Percentiles rank a stretch among this genome's conserved stretches.
Conservation (phyloP, 2,113 vertebrate genomes). For the Pteropus alecto region DNA sequence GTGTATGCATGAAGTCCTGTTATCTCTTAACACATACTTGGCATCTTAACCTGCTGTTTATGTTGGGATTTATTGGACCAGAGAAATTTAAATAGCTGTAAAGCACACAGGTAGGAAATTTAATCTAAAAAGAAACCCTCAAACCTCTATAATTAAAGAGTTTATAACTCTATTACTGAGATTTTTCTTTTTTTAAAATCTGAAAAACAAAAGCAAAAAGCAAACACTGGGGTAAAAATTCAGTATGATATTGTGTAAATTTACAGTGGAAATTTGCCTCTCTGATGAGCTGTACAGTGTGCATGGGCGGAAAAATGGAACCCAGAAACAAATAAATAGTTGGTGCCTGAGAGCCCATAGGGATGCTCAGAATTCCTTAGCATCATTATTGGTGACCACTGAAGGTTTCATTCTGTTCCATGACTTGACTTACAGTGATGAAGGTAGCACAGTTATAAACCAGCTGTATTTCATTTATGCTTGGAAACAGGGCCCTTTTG, state of each 20-base stretch:
- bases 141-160: background rate
- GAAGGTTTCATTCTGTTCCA: conserved; percentile 65
- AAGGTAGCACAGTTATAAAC: conserved; percentile 78
- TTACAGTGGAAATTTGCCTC: fast-evolving
- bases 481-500: conserved; percentile 83
- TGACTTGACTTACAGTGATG: conserved; percentile 62
- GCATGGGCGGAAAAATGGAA: background rate
- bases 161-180: background rate
- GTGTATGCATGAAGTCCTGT: background rate
- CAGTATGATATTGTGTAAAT: background rate
- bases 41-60: background rate
- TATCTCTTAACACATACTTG: background rate
- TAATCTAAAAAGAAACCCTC: background rate
- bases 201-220: conserved; percentile 8
- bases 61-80: background rate
- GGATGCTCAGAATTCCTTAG: conserved; percentile 53
- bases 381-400: conserved; percentile 18
- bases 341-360: background rate
- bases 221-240: background rate
- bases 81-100: background rate
- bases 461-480: conserved; percentile 84
- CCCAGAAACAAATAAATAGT: conserved; percentile 26
- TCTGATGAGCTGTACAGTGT: background rate
- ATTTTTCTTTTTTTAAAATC: background rate
- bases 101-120: background rate